Percentiles rank a stretch among this genome's conserved stretches.
Evolutionary conservation across 2,888 invertebrate genomes (phyloP).

Genomic region (Rhodophaea formosa): DNA sequence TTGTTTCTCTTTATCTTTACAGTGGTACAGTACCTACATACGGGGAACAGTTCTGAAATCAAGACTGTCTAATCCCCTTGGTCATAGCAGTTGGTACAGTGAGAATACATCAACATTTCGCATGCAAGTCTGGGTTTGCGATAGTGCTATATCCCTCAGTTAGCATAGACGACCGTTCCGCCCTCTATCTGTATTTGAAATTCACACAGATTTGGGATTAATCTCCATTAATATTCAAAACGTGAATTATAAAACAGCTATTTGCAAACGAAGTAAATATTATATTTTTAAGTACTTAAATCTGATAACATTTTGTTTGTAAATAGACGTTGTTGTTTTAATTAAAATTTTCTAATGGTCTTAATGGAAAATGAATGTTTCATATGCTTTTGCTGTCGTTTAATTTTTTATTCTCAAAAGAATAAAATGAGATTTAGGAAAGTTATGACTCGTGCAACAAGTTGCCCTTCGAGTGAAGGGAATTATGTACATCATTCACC

Average conservation of each 20-base stretch:
- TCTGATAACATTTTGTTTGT: not conserved
- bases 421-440: not conserved
- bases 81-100: conserved; percentile 1
- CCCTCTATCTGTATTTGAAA: not conserved
- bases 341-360: not conserved
- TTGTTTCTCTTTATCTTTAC: too few species aligned
- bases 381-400: not conserved
- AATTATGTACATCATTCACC: too few species aligned
- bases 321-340: not conserved
- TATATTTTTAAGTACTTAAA: not conserved
- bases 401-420: not conserved
- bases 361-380: not conserved
- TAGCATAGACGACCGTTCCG: not conserved
- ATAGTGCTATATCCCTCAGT: conserved; percentile 1
- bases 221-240: not conserved
- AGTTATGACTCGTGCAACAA: too few species aligned
- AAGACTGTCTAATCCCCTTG: not conserved
- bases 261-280: not conserved
- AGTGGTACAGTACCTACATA: too few species aligned
- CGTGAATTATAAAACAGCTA: not conserved
- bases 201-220: not conserved
- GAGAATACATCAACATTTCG: conserved; percentile 15
- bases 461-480: too few species aligned
- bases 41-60: not conserved
- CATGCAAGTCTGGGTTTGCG: conserved; percentile 9